phyloP scores from a whole-genome alignment of 2,888 invertebrate species.

The Volucella inflata region DNA sequence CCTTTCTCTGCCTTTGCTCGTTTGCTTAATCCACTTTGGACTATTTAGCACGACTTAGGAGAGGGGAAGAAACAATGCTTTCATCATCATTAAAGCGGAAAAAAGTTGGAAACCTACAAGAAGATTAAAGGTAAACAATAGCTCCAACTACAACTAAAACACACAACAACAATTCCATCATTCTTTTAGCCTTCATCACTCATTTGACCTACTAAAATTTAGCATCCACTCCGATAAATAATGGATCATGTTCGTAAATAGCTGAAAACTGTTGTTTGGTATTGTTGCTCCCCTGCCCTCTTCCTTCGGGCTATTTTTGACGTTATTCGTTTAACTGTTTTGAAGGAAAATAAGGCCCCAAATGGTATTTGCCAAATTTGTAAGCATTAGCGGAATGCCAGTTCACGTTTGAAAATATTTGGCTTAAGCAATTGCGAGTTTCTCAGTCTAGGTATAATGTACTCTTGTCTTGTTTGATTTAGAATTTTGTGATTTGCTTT shows the following conservation, averaged over 20 bases:
- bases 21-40: conserved; percentile 20
- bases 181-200: conserved; percentile 2
- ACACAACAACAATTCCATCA: background rate
- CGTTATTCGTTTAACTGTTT: conserved; percentile 35
- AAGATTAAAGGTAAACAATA: conserved; percentile 8
- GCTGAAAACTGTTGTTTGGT: conserved; percentile 32
- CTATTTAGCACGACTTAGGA: conserved; percentile 15
- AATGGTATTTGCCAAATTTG: conserved; percentile 26
- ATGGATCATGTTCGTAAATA: conserved; percentile 18
- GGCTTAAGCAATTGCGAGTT: background rate
- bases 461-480: background rate
- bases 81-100: conserved; percentile 22
- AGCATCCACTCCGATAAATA: conserved; percentile 31
- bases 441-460: conserved; percentile 7
- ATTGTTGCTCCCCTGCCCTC: conserved; percentile 14
- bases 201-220: conserved; percentile 37
- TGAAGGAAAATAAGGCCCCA: background rate
- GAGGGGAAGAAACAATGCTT: background rate
- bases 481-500: background rate
- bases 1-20: background rate
- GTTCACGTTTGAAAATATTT: conserved; percentile 12
- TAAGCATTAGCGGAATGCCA: conserved; percentile 11
- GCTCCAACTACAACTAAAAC: background rate
- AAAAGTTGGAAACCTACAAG: background rate
- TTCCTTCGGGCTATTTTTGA: conserved; percentile 1